Conservation (phyloP, 1,140 invertebrate species). For the Liolophura sinensis region DNA sequence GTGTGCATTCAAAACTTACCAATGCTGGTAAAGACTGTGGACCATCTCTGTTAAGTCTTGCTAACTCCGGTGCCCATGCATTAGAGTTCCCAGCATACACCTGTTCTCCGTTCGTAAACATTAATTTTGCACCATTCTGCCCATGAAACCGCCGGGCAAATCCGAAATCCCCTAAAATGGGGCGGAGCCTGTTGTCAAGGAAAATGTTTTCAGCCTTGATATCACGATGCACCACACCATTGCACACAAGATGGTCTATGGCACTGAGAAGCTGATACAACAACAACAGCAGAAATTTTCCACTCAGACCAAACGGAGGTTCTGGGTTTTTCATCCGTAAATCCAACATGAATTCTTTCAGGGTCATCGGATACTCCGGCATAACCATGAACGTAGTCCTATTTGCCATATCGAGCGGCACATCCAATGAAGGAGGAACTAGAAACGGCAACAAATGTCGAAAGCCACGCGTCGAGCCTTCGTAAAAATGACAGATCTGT, state of each 20-base stretch:
- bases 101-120: constrained; percentile 5
- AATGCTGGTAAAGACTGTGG: neutral
- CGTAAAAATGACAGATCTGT: constrained; percentile 23
- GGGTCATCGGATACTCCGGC: constrained; percentile 26
- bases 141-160: constrained; percentile 13
- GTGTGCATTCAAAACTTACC: no score
- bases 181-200: constrained; percentile 25
- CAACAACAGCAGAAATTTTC: constrained; percentile 22
- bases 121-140: neutral
- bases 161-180: constrained; percentile 28
- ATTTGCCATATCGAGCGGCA: constrained; percentile 26
- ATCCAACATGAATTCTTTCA: constrained; percentile 24
- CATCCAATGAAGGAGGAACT: constrained; percentile 20
- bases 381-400: constrained; percentile 31
- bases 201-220: constrained; percentile 37
- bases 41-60: constrained; percentile 5
- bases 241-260: constrained; percentile 19
- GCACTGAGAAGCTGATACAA: constrained; percentile 33
- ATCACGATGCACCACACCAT: constrained; percentile 30
- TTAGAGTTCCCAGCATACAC: constrained; percentile 19
- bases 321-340: constrained; percentile 4
- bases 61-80: constrained; percentile 26
- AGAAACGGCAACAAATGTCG: constrained; percentile 16
- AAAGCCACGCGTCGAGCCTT: constrained; percentile 24
- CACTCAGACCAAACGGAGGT: constrained; percentile 11